Conservation (phyloP, 2,888 invertebrate species). For the Drosophila suboccidentalis region DNA sequence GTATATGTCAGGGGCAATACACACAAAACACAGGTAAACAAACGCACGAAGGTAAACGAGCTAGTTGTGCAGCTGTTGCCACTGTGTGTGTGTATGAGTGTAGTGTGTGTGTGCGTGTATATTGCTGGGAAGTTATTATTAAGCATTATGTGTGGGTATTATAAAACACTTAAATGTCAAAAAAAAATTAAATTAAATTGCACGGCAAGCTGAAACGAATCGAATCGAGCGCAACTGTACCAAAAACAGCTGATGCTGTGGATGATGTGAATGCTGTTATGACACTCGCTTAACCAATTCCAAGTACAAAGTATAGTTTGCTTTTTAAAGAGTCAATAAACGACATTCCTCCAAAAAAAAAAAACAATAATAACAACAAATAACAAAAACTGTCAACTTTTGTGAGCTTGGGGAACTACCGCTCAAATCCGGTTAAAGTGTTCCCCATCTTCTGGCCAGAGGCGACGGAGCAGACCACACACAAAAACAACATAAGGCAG, state of each 20-base stretch:
- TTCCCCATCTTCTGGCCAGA: background rate
- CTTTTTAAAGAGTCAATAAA: conserved; percentile 33
- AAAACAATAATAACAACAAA: conserved; percentile 10
- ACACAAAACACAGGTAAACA: conserved; percentile 47
- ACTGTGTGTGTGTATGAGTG: conserved; percentile 13
- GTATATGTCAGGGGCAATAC: conserved; percentile 54
- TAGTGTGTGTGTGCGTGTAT: conserved; percentile 1
- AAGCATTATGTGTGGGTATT: conserved; percentile 36
- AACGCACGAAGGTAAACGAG: conserved; percentile 73
- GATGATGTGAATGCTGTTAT: conserved; percentile 9
- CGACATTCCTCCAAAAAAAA: conserved; percentile 48
- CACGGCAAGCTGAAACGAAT: conserved; percentile 24
- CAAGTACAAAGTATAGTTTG: conserved; percentile 16
- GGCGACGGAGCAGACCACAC: conserved; percentile 22
- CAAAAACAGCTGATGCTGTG: conserved; percentile 30
- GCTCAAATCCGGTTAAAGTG: conserved; percentile 66
- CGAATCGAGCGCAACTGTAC: conserved; percentile 63
- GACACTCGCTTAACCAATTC: conserved; percentile 26
- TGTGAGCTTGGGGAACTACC: conserved; percentile 31
- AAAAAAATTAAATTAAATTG: conserved; percentile 26
- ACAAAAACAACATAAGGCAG: conserved; percentile 24
- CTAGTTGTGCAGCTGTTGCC: conserved; percentile 62
- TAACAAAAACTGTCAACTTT: conserved; percentile 53
- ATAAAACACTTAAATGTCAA: conserved; percentile 66
- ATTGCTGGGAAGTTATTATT: conserved; percentile 39